Evolutionary conservation across 2,888 invertebrate species (phyloP).

Genomic region (Eumerus sabulonum): DNA sequence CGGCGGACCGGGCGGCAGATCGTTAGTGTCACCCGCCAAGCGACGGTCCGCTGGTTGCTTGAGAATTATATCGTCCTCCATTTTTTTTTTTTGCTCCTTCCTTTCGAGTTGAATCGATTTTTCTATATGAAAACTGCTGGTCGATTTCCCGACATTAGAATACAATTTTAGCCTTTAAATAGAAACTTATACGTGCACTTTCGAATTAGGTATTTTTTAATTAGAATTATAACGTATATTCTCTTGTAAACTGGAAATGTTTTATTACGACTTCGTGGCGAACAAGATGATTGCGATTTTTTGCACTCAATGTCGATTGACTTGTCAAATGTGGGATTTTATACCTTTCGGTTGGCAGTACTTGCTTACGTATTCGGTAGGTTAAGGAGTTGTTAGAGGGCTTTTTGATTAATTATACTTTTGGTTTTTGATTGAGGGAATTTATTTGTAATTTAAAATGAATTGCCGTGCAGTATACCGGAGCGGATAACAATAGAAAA

Average conservation of each 20-base stretch:
- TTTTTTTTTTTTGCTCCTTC: slow-evolving; percentile 69
- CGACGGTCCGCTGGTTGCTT: slow-evolving; percentile 75
- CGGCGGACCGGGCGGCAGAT: slow-evolving; percentile 75
- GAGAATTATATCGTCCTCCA: slow-evolving; percentile 76
- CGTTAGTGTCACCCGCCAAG: slow-evolving; percentile 71
- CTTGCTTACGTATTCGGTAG: neutral
- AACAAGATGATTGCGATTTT: neutral
- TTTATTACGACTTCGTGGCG: neutral
- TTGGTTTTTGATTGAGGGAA: too few relatives aligned
- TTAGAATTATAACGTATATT: neutral
- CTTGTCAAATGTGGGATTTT: neutral
- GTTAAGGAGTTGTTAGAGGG: too few relatives aligned
- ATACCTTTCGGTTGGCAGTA: neutral
- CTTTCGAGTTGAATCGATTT: neutral
- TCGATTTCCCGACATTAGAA: neutral
- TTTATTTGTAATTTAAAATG: too few relatives aligned
- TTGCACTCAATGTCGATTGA: slow-evolving; percentile 6
- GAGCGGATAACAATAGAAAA: too few relatives aligned
- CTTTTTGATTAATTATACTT: too few relatives aligned
- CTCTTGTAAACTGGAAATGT: neutral
- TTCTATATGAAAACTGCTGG: neutral
- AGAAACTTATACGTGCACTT: neutral
- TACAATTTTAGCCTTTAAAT: neutral
- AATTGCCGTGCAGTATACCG: too few relatives aligned
- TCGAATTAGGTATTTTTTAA: neutral